phyloP scores from a whole-genome alignment of 2,797 vertebrate species.

The Catostomus latipinnis region DNA sequence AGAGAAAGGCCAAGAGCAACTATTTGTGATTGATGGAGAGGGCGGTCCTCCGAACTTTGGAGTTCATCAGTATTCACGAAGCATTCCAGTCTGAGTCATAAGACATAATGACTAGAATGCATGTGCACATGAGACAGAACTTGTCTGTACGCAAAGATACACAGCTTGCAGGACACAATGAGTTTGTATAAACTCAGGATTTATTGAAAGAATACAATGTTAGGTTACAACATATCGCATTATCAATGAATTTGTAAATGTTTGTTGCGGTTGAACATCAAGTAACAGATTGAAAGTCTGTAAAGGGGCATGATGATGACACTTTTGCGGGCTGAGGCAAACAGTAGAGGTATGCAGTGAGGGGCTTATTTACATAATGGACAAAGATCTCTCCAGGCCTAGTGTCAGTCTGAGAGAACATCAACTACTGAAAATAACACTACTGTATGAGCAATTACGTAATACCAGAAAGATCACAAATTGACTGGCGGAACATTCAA shows the following conservation, averaged over 20 bases:
- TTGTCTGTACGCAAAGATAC: constrained; percentile 44
- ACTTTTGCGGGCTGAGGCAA: constrained; percentile 52
- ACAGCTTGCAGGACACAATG: constrained; percentile 44
- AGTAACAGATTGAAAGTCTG: constrained; percentile 31
- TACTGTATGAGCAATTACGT: constrained; percentile 9
- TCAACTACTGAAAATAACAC: neutral
- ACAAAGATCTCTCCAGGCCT: constrained; percentile 40
- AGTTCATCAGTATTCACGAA: constrained; percentile 82
- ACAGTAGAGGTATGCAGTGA: constrained; percentile 53
- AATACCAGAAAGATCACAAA: constrained; percentile 3
- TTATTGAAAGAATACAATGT: constrained; percentile 18
- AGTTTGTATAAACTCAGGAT: constrained; percentile 24
- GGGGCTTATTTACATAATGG: constrained; percentile 58
- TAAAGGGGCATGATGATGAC: constrained; percentile 48
- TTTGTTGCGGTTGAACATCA: constrained; percentile 16
- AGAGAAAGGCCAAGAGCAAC: constrained; percentile 51
- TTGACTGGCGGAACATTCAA: neutral
- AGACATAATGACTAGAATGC: constrained; percentile 71
- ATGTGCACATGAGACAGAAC: constrained; percentile 53
- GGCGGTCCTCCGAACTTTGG: constrained; percentile 80
- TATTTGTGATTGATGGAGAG: constrained; percentile 76
- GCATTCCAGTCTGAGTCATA: constrained; percentile 71
- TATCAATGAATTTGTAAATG: neutral
- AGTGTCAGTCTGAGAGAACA: constrained; percentile 39
- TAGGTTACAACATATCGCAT: neutral